Base-by-base conservation (phyloP, 2,888 invertebrate species). In the Epicampocera succincta region DNA sequence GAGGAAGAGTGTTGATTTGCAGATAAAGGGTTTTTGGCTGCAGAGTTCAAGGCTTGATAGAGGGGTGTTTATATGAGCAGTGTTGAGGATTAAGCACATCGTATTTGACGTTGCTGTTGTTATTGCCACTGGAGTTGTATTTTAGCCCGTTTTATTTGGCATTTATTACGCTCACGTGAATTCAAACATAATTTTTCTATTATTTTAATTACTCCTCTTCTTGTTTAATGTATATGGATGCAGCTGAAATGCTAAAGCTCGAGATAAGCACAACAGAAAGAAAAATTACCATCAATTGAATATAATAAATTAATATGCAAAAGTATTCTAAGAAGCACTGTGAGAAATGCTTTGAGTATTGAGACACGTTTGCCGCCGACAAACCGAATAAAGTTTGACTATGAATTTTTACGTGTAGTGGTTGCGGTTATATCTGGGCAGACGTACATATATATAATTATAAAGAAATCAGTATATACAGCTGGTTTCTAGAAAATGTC, bases 111-210 rank as follows among this genome's bases (percentile, higher is more conserved):
- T n/a, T 48, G 40, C 29, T 48, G 63, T 40, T 75, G 33, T n/a
- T 76, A 40, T 46, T 65, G 52, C 33, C 58, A 63, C 21, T 71
- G 38, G 61, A 48, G 29, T 83, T 46, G 86, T 86, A 86, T 85
- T 87, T 87, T 87, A 85, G 87, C 85, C 40, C 52, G 87, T 88
- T 88, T 88, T 88, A 86, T 88, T 87, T 88, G 88, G 77, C 83
- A 88, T 88, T 87, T 88, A 88, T 88, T 87, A 86, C 87, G 87
- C 87, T 87, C 87, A 85, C 86, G 86, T 87, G 85, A 17, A 76
- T 81, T 58, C 69, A 65, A 83, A 73, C 68, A 79, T 79, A 83
- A 79, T 82, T 84, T 80, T 84, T 82, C 73, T 85, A 74, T 81
- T 81, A 77, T 83, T 84, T 82, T 84, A 84, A 85, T 85, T 87